Evolutionary conservation across 2,888 invertebrate genomes (phyloP).

Genomic region (Sipha maydis): DNA sequence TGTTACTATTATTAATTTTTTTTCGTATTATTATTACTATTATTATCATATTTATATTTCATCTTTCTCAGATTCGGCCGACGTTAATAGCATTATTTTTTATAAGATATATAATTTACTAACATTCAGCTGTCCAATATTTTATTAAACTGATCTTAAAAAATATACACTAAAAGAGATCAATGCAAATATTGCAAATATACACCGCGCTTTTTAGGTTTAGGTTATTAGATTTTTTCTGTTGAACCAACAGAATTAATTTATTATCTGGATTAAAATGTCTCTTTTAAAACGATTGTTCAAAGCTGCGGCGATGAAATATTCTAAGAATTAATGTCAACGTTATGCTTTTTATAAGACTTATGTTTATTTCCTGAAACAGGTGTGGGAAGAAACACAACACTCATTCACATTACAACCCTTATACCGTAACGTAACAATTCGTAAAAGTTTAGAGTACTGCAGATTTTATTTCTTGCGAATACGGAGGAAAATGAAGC

Average conservation of each 20-base stretch:
- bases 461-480: too few relatives aligned
- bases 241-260: background rate
- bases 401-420: too few relatives aligned
- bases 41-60: background rate
- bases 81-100: background rate
- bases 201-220: background rate
- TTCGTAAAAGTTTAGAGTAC: too few relatives aligned
- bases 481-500: too few relatives aligned
- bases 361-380: background rate
- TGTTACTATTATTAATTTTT: constrained; percentile 15
- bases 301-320: background rate
- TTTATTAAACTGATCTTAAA: background rate
- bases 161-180: background rate
- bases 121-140: background rate
- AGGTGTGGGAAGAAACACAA: too few relatives aligned
- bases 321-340: background rate
- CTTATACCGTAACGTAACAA: too few relatives aligned
- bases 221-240: background rate
- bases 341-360: background rate
- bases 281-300: background rate
- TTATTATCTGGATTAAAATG: constrained; percentile 9
- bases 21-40: background rate
- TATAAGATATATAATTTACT: background rate
- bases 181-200: background rate
- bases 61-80: background rate